Base-by-base conservation (phyloP, 2,888 invertebrate genomes). In the Pandemis corylana region DNA sequence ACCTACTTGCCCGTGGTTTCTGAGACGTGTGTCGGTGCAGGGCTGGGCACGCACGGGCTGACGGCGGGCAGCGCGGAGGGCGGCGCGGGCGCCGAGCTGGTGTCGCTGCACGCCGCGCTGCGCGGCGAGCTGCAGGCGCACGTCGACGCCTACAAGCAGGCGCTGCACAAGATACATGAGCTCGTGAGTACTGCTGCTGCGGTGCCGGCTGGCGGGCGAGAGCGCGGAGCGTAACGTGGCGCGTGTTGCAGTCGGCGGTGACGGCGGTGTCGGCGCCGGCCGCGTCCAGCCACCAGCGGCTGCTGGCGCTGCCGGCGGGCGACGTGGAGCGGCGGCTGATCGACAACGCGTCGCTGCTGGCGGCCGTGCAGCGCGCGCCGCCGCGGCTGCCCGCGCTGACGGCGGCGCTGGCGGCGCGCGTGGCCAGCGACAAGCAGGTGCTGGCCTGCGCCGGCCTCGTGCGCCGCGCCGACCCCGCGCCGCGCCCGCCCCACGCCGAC, bases 371-470 rank as follows among this genome's bases (percentile, higher is more conserved):
- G 86, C 97, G 97, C 46, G 96, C 96, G 4, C 88, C 98, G 81
- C 96, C 97, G 83, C 97, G 97, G 88, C 95, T 98, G 71, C 93
- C 95, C 28, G 95, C 95, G 1, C 94, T 98, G 76, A 95, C 96
- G 59, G 95, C 96, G 61, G 95, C 96, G 79, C 94, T 98, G 59
- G 96, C 97, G 65, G 95, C 96, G 41, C 95, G 98, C 77, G 98
- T 98, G 64, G 98, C 98, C 87, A 97, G 97, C 85, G 98, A 98
- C 93, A 98, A 99, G 89, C 97, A 98, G 74, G 97, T 97, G 70
- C 92, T 99, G 76, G 95, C 96, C 53, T 96, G 96, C 80, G 95
- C 96, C 56, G 96, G 96, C 0, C 96, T 96, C 84, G 95, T 96
- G 68, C 96, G 96, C 85, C 93, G 95, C 76, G 95, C 96, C 68